Evolutionary conservation across 2,888 invertebrate genomes (phyloP), one percentile per base, ranked within the genome.

Genomic region (Drosophila infuscata): DNA sequence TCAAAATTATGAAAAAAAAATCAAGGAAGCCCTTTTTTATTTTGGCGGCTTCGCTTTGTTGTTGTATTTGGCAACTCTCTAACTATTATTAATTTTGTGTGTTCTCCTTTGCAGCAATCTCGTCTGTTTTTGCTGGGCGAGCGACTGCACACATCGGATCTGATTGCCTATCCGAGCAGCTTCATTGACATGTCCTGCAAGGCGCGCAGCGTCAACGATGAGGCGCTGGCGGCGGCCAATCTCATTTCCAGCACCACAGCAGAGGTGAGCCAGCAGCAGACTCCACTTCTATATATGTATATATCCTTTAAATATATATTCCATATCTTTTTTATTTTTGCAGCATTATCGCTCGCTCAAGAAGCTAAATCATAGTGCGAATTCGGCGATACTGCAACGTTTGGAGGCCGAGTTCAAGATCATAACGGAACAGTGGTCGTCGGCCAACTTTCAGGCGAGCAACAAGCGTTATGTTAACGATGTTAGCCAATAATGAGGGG

Each of bases 121-220:
- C 96, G 96, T 90, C 93, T 97, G 81, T 93, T 97, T 74, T 94
- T 96, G 91, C 94, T 95, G 35, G 95, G 96, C 35, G 95, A 97
- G 61, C 96, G 95, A 83, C 92, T 98, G 79, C 96, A 96, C n/a
- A 96, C 98, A 1, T 9, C 73, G 51, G 87, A 83, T 48, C 20
- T 88, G 25, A 20, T 72, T 48, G 65, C 97, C 2, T 11, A 35
- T 0, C 93, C 95, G 63, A 94, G 95, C 71, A 98, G 98, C 2
- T 94, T 99, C 59, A 96, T 98, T 29, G 96, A 97, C 58, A 96
- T 97, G 91, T 95, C 96, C 58, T 94, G 98, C 76, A 96, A 96
- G 95, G 95, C 97, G 0, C 95, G 96, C 72, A 95, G 95, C 83
- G 96, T 97, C 89, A 95, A 95, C 83, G 96, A 96, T 64, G 97